A percentile compares a stretch with the other conserved stretches of the same genome.
phyloP scores from a whole-genome alignment of 2,888 invertebrate genomes.

The Drosophila prolongata region DNA sequence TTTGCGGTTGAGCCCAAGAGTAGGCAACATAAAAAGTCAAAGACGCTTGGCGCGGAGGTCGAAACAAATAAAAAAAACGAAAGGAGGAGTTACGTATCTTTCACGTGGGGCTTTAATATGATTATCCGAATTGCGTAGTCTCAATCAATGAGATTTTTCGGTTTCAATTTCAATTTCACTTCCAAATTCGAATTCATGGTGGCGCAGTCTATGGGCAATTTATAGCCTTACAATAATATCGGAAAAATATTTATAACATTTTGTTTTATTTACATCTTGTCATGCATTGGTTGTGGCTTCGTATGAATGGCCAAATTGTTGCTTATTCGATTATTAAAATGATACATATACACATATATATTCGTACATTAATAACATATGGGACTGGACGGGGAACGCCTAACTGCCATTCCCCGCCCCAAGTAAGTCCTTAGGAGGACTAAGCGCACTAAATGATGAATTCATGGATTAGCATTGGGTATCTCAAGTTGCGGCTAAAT shows the following conservation, averaged over 20 bases:
- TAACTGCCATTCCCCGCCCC: not conserved
- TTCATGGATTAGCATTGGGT: conserved; percentile 24
- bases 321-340: conserved; percentile 21
- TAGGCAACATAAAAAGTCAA: conserved; percentile 8
- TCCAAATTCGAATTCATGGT: conserved; percentile 11
- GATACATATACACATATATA: conserved; percentile 1
- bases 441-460: conserved; percentile 38
- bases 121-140: not conserved
- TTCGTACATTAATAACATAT: conserved; percentile 34
- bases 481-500: conserved; percentile 21
- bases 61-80: not conserved
- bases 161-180: not conserved
- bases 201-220: conserved; percentile 36
- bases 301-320: not conserved
- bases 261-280: conserved; percentile 37
- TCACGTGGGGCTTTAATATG: not conserved
- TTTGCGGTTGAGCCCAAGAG: conserved; percentile 20
- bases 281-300: conserved; percentile 25
- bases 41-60: conserved; percentile 27
- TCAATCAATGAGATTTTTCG: conserved; percentile 3
- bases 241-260: conserved; percentile 12
- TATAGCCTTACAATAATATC: conserved; percentile 13
- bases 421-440: conserved; percentile 17
- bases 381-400: conserved; percentile 1
- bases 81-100: not conserved